phyloP scores from a whole-genome alignment of 2,797 vertebrate species.

The Ambastaia sidthimunki region DNA sequence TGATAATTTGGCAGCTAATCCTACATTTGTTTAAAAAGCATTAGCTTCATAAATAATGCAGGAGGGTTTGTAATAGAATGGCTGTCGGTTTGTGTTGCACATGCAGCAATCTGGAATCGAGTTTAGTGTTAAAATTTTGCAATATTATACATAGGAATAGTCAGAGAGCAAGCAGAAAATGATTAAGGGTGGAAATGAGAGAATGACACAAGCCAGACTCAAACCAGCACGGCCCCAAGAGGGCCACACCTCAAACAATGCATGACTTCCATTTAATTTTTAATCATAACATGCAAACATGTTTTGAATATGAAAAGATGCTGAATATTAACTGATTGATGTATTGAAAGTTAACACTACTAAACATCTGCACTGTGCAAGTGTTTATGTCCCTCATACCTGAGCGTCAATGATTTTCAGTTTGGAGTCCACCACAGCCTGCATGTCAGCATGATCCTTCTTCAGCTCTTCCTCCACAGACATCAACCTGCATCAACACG shows the following conservation, averaged over 20 bases:
- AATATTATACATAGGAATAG: background rate
- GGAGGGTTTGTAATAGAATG: background rate
- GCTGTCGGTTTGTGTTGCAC: background rate
- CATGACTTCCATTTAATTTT: too few species aligned
- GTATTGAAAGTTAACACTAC: too few species aligned
- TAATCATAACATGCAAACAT: too few species aligned
- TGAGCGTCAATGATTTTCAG: conserved; percentile 99
- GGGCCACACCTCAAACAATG: too few species aligned
- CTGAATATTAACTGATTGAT: too few species aligned
- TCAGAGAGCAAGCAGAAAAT: background rate
- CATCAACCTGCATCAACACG: conserved; percentile 85
- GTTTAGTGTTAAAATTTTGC: too few species aligned
- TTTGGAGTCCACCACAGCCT: conserved; percentile 95
- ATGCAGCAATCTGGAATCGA: background rate
- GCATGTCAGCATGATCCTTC: conserved; percentile 98
- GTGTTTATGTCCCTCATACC: conserved; percentile 72
- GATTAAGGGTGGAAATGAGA: background rate
- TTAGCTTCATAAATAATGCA: background rate
- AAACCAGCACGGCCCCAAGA: too few species aligned
- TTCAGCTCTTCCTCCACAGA: conserved; percentile 97
- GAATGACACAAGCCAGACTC: background rate
- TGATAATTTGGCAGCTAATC: background rate
- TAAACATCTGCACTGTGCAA: too few species aligned
- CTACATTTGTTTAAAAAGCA: background rate
- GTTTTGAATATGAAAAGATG: too few species aligned